Evolutionary conservation across 2,113 vertebrate species (phyloP), one percentile per base, ranked within the genome.

Genomic region (Passerina amoena): DNA sequence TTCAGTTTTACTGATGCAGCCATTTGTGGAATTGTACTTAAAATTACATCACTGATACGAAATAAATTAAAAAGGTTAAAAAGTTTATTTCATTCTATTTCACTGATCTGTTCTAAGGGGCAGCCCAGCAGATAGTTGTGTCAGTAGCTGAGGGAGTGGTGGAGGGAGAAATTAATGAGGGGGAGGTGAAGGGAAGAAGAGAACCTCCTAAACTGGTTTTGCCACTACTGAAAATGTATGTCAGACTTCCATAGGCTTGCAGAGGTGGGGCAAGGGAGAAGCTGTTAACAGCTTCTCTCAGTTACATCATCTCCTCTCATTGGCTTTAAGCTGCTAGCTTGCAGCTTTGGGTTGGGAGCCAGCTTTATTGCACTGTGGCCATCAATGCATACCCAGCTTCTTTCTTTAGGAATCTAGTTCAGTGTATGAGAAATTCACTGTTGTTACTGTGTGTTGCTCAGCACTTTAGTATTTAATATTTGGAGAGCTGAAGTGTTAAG

Each of bases 161-260:
- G 21, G 30, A 81, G 18, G 31, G 30, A 78, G 42, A 57, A 37
- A 66, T 70, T 89, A 84, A 6, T 59, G 61, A 82, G 48, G 35
- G 42, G 33, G 78, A 54, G 61, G 56, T 66, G 31, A n/a, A 86
- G 31, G 65, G 57, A 84, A 59, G 73, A 91, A 35, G 45, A 93
- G 59, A 95, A 93, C 88, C 63, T 93, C 86, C 82, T 81, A 40
- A 89, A 96, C 96, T 93, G 68, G 92, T 96, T 97, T 96, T 86
- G 14, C 68, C 19, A 24, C 64, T 92, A n/a, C 27, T 56, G 80
- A 73, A 93, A 88, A 83, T 51, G 5, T 70, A 2, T 77, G 86
- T 83, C 68, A 73, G 20, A 82, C 42, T 86, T 90, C 40, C 54
- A 30, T 8, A 51, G 90, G 27, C 38, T 66, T 90, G 79, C 48